phyloP scores from a whole-genome alignment of 2,888 invertebrate genomes.

The Yponomeuta cagnagella region DNA sequence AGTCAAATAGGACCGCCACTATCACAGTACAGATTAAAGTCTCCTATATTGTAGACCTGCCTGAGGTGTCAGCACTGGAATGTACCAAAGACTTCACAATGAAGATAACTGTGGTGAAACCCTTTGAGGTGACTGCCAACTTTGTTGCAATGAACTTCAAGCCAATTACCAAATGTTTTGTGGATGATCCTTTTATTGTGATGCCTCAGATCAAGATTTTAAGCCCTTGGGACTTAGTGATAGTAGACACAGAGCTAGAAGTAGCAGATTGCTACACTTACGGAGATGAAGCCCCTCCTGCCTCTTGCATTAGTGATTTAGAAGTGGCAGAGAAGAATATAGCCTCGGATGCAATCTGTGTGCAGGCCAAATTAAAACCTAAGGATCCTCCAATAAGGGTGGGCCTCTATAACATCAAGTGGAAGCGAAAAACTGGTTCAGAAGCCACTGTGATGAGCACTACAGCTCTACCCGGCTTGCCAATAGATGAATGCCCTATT shows the following conservation, averaged over 20 bases:
- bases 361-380: conserved; percentile 58
- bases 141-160: conserved; percentile 80
- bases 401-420: conserved; percentile 65
- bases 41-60: conserved; percentile 66
- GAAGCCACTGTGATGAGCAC: conserved; percentile 65
- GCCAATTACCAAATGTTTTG: conserved; percentile 79
- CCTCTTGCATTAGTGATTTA: conserved; percentile 53
- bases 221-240: conserved; percentile 82
- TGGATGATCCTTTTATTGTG: conserved; percentile 80
- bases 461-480: conserved; percentile 72
- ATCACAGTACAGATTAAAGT: conserved; percentile 77
- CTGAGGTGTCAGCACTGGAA: conserved; percentile 56
- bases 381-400: conserved; percentile 60
- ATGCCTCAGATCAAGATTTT: conserved; percentile 81
- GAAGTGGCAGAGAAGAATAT: conserved; percentile 58
- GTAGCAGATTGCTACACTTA: conserved; percentile 68
- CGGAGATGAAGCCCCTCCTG: conserved; percentile 45
- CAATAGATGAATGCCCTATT: conserved; percentile 78
- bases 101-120: conserved; percentile 79
- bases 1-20: conserved; percentile 78
- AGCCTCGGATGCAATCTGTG: conserved; percentile 62
- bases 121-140: conserved; percentile 80
- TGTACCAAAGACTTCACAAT: conserved; percentile 78
- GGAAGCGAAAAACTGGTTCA: conserved; percentile 48
- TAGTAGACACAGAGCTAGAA: conserved; percentile 79